Evolutionary conservation across 2,113 vertebrate species (phyloP), one percentile per base, ranked within the genome.

Genomic region (Aviceda subcristata): DNA sequence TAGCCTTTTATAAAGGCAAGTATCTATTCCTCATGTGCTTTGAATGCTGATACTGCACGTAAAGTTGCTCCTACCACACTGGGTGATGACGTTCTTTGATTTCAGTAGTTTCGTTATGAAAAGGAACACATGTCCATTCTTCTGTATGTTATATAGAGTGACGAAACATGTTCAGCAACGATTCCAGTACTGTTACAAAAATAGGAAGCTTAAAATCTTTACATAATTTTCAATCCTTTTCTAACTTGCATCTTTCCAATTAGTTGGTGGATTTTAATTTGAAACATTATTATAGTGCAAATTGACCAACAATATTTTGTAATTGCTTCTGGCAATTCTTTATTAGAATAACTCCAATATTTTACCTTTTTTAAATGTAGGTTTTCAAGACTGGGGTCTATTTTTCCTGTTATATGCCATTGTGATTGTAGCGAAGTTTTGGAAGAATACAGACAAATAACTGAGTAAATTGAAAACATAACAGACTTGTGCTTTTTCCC

Each of bases 381-480:
- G 6, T 16, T 46, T 79, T 72, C 24, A 67, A 62, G 41, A 66
- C 18, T 45, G 36, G 24, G 13, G 30, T 5, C 36, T 81, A 3
- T 66, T 60, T 32, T 72, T 79, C 32, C 46, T 85, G 10, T 36
- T 51, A 30, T 23, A 21, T 60, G 27, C 41, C 66, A 41, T 63
- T 51, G 22, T 60, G 51, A 53, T 36, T 82, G 27, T 63, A 75
- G 23, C 75, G 21, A 46, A 93, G 73, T 75, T 90, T 92, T 93
- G 67, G 87, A 92, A 93, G 71, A 68, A 67, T 78, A 77, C 77
- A 56, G 86, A 94, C n/a, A 74, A 95, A 83, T 83, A 84, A 92
- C 59, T 64, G 20, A 93, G 45, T 71, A 79, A 90, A 75, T 45
- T 76, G 77, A 76, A 94, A 91, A 38, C 32, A 2, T 68, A 80